phyloP scores from a whole-genome alignment of 2,113 vertebrate species.

The Eptesicus fuscus region DNA sequence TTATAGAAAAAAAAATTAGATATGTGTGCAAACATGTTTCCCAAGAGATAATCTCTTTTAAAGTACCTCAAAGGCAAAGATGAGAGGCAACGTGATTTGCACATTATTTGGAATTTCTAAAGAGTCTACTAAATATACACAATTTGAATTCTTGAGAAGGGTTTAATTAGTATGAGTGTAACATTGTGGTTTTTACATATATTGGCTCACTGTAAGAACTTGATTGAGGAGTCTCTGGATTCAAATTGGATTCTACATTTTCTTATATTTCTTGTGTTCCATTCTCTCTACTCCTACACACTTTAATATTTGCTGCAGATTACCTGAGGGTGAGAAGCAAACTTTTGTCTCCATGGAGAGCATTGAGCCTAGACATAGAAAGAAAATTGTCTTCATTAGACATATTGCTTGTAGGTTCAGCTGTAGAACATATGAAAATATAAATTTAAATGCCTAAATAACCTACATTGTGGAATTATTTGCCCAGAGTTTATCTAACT shows the following conservation, averaged over 20 bases:
- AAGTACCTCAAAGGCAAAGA: background rate
- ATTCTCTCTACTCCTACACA: background rate
- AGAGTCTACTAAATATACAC: background rate
- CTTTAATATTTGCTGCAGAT: background rate
- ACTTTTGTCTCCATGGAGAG: background rate
- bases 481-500: background rate
- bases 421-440: background rate
- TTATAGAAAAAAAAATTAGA: constrained; percentile 9
- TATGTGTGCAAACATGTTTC: background rate
- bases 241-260: background rate
- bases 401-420: background rate
- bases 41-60: background rate
- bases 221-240: background rate
- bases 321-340: background rate
- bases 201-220: background rate
- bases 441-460: background rate
- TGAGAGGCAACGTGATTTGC: background rate
- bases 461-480: background rate
- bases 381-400: background rate
- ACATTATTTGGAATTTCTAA: background rate
- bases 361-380: background rate
- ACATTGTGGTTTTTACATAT: background rate
- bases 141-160: constrained; percentile 17
- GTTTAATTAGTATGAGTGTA: background rate
- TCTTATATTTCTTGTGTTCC: background rate